Percentiles rank a stretch among this genome's conserved stretches.
Evolutionary conservation across 64 coral and sea anemone genomes (phyloP).

Genomic region (Cladopsammia gracilis): DNA sequence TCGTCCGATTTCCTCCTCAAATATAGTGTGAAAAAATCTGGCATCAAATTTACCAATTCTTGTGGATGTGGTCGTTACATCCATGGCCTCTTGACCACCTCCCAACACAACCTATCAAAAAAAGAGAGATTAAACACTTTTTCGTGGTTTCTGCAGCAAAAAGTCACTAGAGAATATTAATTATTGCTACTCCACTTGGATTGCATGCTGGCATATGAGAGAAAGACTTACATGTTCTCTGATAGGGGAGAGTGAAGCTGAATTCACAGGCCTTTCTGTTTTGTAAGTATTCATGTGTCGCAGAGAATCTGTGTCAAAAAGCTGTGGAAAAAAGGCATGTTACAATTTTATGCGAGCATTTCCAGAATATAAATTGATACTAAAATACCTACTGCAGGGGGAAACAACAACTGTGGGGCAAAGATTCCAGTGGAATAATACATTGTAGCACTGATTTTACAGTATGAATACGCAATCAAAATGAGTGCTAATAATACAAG

Average conservation of each 20-base stretch:
- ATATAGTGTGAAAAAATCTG: conserved; percentile 90
- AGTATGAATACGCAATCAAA: no score
- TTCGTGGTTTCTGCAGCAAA: background rate
- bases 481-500: no score
- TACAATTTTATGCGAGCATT: background rate
- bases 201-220: no score
- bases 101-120: conserved; percentile 82
- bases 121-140: background rate
- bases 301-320: conserved; percentile 97
- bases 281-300: conserved; percentile 97
- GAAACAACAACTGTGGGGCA: no score
- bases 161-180: no score
- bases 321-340: conserved; percentile 47
- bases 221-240: conserved; percentile 93
- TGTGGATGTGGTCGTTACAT: conserved; percentile 95
- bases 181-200: no score
- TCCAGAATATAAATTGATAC: no score
- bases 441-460: no score
- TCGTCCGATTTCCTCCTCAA: conserved; percentile 99
- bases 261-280: conserved; percentile 98
- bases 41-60: conserved; percentile 99
- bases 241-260: conserved; percentile 90
- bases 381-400: no score
- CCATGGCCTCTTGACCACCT: conserved; percentile 98
- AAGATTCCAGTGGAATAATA: no score